Conservation (phyloP, 2,797 vertebrate genomes). For the Erpetoichthys calabaricus region DNA sequence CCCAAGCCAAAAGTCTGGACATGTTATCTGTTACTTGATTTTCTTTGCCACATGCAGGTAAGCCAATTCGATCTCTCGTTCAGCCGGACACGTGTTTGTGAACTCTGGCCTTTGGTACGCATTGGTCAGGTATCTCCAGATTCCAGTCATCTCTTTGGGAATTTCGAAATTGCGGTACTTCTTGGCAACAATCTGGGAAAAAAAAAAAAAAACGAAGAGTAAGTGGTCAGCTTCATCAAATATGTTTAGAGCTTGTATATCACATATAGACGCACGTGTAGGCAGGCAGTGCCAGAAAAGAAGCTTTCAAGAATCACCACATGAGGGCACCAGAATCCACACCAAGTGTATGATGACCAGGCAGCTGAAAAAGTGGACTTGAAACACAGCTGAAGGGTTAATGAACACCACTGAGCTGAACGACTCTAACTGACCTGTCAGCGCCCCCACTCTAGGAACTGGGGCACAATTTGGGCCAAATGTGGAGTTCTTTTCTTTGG, state of each 20-base stretch:
- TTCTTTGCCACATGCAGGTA: slow-evolving; percentile 47
- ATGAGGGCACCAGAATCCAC: too few relatives aligned
- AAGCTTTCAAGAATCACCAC: neutral
- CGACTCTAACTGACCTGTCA: too few relatives aligned
- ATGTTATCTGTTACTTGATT: slow-evolving; percentile 30
- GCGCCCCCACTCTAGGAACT: too few relatives aligned
- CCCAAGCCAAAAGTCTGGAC: neutral
- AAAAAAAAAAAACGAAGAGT: slow-evolving; percentile 16
- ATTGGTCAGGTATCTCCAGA: slow-evolving; percentile 74
- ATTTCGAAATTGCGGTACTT: slow-evolving; percentile 81
- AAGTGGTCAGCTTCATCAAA: too few relatives aligned
- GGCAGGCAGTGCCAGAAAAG: neutral
- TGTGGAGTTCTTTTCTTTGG: too few relatives aligned
- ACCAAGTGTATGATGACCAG: too few relatives aligned
- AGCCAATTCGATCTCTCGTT: slow-evolving; percentile 70
- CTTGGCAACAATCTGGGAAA: slow-evolving; percentile 69
- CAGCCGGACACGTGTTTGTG: slow-evolving; percentile 76
- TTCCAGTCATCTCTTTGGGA: slow-evolving; percentile 71
- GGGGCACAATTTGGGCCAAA: too few relatives aligned
- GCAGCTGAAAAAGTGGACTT: too few relatives aligned
- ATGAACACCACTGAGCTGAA: too few relatives aligned
- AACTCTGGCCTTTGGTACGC: slow-evolving; percentile 82
- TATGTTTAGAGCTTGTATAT: too few relatives aligned
- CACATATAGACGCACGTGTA: neutral
- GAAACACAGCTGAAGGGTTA: too few relatives aligned